phyloP scores from a whole-genome alignment of 30 jellyfish, hydroid and myxozoan genomes.

The Turritopsis rubra region DNA sequence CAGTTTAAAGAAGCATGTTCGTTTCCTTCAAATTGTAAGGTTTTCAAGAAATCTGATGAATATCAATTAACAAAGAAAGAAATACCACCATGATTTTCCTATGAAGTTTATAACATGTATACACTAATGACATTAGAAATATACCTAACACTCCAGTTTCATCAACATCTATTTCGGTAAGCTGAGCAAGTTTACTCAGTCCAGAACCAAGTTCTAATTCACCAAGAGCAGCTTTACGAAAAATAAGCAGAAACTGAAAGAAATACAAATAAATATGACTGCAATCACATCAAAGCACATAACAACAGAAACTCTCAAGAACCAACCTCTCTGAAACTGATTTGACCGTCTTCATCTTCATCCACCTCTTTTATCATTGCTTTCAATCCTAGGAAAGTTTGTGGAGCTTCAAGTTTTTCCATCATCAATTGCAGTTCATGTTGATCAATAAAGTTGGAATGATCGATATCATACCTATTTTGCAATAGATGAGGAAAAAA shows the following conservation, averaged over 20 bases:
- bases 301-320: not conserved
- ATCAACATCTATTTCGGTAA: slow-evolving; percentile 90
- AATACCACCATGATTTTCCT: not conserved
- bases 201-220: slow-evolving; percentile 74
- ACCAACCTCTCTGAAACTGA: slow-evolving; percentile 88
- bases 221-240: slow-evolving; percentile 92
- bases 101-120: not conserved
- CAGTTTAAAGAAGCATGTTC: too few species aligned
- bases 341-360: slow-evolving; percentile 88
- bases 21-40: too few species aligned
- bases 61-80: too few species aligned
- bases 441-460: slow-evolving; percentile 72
- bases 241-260: slow-evolving; percentile 78
- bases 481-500: not conserved
- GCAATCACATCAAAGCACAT: not conserved
- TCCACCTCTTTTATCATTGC: slow-evolving; percentile 94
- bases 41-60: too few species aligned
- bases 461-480: slow-evolving; percentile 70
- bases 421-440: slow-evolving; percentile 86
- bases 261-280: not conserved
- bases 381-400: slow-evolving; percentile 79
- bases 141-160: slow-evolving; percentile 81
- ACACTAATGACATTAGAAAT: not conserved
- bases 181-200: slow-evolving; percentile 52
- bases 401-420: slow-evolving; percentile 98